These are phyloP conservation scores for Rhizoglyphus robini DNA, from an alignment of 1,140 invertebrate genomes.

Conservation along the genomic window DNA sequence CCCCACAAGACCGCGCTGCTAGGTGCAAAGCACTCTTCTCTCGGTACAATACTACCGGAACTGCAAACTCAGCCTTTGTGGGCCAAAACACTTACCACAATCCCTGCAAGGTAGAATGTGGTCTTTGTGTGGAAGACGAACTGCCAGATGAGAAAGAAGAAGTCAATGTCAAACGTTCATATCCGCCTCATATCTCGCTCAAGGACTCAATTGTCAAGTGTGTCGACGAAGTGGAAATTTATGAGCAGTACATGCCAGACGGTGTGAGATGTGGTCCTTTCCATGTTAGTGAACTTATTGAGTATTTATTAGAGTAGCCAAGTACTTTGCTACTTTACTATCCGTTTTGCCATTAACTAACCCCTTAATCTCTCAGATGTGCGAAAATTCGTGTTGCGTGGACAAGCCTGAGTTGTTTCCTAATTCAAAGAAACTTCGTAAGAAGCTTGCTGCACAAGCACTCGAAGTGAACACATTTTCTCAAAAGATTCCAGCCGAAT, in stretches of 20 bases:
- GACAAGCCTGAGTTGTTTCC: slow-evolving; percentile 15
- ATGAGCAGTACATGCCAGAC: slow-evolving; percentile 14
- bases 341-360: background rate
- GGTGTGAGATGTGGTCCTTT: slow-evolving; percentile 15
- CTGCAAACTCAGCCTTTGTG: background rate
- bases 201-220: slow-evolving; percentile 12
- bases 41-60: slow-evolving; percentile 16
- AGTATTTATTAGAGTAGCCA: background rate
- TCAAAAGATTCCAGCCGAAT: slow-evolving; percentile 8
- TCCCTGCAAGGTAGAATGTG: slow-evolving; percentile 18
- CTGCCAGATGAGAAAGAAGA: slow-evolving; percentile 8
- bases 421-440: slow-evolving; percentile 1
- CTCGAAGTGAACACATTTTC: slow-evolving; percentile 2
- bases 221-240: slow-evolving; percentile 9
- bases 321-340: no score
- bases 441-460: background rate
- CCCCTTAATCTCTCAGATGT: background rate
- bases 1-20: background rate
- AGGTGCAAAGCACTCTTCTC: slow-evolving; percentile 6
- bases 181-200: slow-evolving; percentile 17
- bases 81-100: slow-evolving; percentile 19
- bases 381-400: slow-evolving; percentile 11
- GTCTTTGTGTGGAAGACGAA: slow-evolving; percentile 14
- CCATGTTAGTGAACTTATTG: slow-evolving; percentile 5
- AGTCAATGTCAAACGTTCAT: slow-evolving; percentile 9